Conservation (phyloP, 2,888 invertebrate genomes). For the Fragum fragum region DNA sequence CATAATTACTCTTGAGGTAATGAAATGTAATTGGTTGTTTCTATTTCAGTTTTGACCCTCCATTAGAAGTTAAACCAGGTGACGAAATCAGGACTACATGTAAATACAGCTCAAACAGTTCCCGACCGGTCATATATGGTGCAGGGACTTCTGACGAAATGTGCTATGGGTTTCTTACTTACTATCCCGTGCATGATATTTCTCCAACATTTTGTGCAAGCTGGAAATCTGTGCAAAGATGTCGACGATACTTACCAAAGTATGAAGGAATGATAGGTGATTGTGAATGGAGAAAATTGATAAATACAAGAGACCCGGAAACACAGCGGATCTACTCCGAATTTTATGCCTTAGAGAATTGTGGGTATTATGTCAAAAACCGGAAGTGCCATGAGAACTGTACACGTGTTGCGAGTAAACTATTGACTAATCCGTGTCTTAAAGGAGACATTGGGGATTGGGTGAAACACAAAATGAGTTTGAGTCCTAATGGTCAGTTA, state of each 20-base stretch:
- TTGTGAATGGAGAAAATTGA: slow-evolving; percentile 65
- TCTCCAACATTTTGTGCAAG: slow-evolving; percentile 61
- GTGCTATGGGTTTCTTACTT: slow-evolving; percentile 74
- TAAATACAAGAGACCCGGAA: slow-evolving; percentile 33
- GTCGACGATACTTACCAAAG: slow-evolving; percentile 66
- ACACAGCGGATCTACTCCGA: slow-evolving; percentile 18
- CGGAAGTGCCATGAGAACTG: slow-evolving; percentile 59
- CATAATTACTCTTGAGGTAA: too few species aligned
- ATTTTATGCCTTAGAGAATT: slow-evolving; percentile 38
- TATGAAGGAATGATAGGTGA: slow-evolving; percentile 57
- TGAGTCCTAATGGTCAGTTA: slow-evolving; percentile 1
- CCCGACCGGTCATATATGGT: slow-evolving; percentile 61
- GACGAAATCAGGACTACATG: slow-evolving; percentile 71
- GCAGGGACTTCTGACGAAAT: slow-evolving; percentile 71
- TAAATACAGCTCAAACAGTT: slow-evolving; percentile 59
- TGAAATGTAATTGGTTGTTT: too few species aligned
- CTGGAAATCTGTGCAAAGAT: slow-evolving; percentile 69
- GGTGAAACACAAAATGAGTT: slow-evolving; percentile 45
- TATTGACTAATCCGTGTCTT: slow-evolving; percentile 65
- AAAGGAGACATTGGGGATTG: slow-evolving; percentile 69
- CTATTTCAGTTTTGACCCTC: slow-evolving; percentile 70
- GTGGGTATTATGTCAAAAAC: slow-evolving; percentile 41
- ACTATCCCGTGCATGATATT: slow-evolving; percentile 65
- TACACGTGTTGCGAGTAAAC: slow-evolving; percentile 49
- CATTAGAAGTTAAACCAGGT: slow-evolving; percentile 66